Base-by-base conservation (phyloP, 37 sponge, comb jelly and placozoan species). In the Axinella damicornis region DNA sequence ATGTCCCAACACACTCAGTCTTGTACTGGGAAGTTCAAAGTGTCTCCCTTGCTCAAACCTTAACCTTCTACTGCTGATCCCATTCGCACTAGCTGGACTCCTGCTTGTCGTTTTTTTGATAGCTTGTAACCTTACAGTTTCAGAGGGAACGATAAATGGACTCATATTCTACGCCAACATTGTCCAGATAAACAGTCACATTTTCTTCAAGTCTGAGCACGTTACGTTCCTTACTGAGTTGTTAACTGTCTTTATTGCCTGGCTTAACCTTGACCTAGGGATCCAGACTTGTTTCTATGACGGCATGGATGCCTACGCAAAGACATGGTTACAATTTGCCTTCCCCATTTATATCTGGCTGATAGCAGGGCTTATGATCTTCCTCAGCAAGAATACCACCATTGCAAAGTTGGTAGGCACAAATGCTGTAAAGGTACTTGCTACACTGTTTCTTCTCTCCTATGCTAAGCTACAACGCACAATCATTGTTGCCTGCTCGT, bases 241-340 rank as follows among this genome's bases (percentile, higher is more conserved):
- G 9, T 6, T 67, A 6, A 19, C 19, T 28, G 34, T 25, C 4
- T 61, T 61, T 14, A 61, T 61, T 5, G 2, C 62, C 5, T 61
- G 62, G 62, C 25, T 61, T 5, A 61, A 61, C 25, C 62, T 61
- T 46, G 46, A 46, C 9, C 5, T 61, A 25, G n/a, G 63, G 11
- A 79, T 79, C 21, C n/a, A 41, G 79, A 79, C 53, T 2, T 79
- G 79, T 16, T 79, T 79, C 46, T 79, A 64, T 27, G 31, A 32
- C 64, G 79, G 79, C 14, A 61, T 79, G 66, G 36, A 56, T 17
- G 25, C 79, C 14, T 65, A 34, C 2, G 66, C 25, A 22, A 79
- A 64, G 30, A 31, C 79, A 1, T 79, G 79, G 79, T 25, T 79
- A 30, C 79, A 79, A 25, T 79, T 65, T 30, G 33, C 40, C 74